Evolutionary conservation across 2,888 invertebrate genomes (phyloP).

Genomic region (Zygaena filipendulae): DNA sequence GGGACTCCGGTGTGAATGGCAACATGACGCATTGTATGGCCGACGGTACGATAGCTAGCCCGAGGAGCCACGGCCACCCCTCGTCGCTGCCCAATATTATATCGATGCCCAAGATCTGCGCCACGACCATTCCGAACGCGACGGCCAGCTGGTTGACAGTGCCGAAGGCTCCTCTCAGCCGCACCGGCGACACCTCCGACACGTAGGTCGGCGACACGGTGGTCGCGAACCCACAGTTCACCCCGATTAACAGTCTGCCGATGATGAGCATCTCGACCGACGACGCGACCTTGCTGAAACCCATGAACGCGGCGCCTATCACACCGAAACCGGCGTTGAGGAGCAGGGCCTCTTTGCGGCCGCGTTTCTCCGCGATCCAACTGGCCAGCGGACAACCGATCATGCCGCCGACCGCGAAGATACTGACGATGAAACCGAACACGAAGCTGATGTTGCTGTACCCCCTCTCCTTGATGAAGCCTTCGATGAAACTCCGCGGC

Average conservation of each 20-base stretch:
- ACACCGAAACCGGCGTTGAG: constrained; percentile 74
- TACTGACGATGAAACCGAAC: constrained; percentile 76
- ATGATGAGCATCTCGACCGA: constrained; percentile 78
- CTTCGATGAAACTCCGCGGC: constrained; percentile 71
- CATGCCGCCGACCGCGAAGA: constrained; percentile 84
- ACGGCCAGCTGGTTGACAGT: constrained; percentile 62
- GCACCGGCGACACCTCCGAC: constrained; percentile 54
- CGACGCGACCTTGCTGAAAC: constrained; percentile 69
- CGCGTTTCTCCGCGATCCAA: constrained; percentile 75
- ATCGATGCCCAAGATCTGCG: constrained; percentile 57
- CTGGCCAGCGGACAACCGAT: constrained; percentile 81
- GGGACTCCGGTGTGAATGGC: constrained; percentile 53
- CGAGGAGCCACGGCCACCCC: constrained; percentile 60
- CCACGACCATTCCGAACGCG: constrained; percentile 48
- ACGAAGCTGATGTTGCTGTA: constrained; percentile 62
- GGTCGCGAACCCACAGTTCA: constrained; percentile 75
- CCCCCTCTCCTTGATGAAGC: constrained; percentile 66
- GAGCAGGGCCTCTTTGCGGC: constrained; percentile 74
- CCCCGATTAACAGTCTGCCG: constrained; percentile 78
- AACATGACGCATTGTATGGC: constrained; percentile 48
- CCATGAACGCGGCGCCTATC: constrained; percentile 74
- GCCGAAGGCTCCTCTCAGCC: constrained; percentile 54
- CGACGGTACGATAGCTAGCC: constrained; percentile 48
- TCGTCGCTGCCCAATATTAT: constrained; percentile 49
- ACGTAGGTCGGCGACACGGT: constrained; percentile 63